Percentiles rank a stretch among this genome's conserved stretches.
Conservation (phyloP, 2,113 vertebrate genomes). For the Bostrychus sinensis region DNA sequence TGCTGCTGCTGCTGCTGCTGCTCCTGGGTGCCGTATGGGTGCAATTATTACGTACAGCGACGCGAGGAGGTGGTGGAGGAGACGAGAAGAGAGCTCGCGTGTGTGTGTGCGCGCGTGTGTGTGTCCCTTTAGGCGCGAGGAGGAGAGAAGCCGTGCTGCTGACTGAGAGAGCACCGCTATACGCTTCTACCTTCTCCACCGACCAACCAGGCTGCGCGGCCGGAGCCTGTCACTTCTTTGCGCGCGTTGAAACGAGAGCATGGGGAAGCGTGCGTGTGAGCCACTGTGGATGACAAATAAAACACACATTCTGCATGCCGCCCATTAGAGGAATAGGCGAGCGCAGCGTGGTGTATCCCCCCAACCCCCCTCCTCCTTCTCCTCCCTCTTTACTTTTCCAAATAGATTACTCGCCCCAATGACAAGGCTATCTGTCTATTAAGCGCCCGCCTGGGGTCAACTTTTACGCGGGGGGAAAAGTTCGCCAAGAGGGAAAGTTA, state of each 20-base stretch:
- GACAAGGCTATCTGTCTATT: slow-evolving; percentile 76
- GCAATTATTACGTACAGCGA: slow-evolving; percentile 82
- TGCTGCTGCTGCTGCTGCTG: slow-evolving; percentile 40
- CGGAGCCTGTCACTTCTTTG: slow-evolving; percentile 89
- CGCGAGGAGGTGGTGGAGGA: slow-evolving; percentile 39
- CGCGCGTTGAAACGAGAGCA: slow-evolving; percentile 88
- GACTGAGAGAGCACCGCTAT: not conserved
- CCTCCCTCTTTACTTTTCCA: slow-evolving; percentile 71
- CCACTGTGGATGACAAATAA: slow-evolving; percentile 90
- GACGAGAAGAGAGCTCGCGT: not conserved
- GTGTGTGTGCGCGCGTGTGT: not conserved
- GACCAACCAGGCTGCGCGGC: slow-evolving; percentile 23
- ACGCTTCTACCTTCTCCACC: not conserved
- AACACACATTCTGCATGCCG: slow-evolving; percentile 87
- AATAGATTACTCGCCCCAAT: slow-evolving; percentile 86
- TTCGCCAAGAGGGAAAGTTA: slow-evolving; percentile 64
- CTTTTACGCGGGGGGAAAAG: slow-evolving; percentile 72
- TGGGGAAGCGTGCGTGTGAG: slow-evolving; percentile 84
- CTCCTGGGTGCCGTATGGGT: slow-evolving; percentile 91
- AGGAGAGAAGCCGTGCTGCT: not conserved
- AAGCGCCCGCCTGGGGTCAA: slow-evolving; percentile 57
- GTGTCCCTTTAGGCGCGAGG: not conserved
- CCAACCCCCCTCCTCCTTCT: not conserved
- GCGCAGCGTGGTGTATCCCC: slow-evolving; percentile 84
- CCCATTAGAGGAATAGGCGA: slow-evolving; percentile 88